phyloP scores from a whole-genome alignment of 1,140 invertebrate species.

The Temnothorax longispinosus region DNA sequence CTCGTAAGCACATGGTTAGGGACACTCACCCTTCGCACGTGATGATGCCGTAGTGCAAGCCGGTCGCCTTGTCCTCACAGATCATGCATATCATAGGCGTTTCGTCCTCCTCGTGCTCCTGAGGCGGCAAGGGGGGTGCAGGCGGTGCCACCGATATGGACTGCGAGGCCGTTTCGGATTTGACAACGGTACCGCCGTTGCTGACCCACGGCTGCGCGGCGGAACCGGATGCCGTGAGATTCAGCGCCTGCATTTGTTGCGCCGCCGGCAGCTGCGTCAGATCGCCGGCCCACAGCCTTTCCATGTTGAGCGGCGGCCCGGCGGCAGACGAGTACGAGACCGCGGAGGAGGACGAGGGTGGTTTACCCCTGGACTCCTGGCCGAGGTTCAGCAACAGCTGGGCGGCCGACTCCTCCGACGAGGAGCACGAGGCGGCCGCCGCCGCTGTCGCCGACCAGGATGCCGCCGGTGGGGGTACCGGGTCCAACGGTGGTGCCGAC shows the following conservation, averaged over 20 bases:
- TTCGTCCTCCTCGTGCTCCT: slow-evolving; percentile 93
- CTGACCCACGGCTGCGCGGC: slow-evolving; percentile 83
- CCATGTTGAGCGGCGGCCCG: slow-evolving; percentile 93
- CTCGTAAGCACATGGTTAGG: not conserved
- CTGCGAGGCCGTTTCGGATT: slow-evolving; percentile 81
- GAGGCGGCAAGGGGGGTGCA: slow-evolving; percentile 86
- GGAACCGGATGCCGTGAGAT: slow-evolving; percentile 89
- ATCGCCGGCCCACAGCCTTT: slow-evolving; percentile 95
- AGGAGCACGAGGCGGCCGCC: slow-evolving; percentile 84
- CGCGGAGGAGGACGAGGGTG: slow-evolving; percentile 71
- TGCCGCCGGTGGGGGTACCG: slow-evolving; percentile 82
- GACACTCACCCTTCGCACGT: slow-evolving; percentile 95
- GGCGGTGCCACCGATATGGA: slow-evolving; percentile 85
- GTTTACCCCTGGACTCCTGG: slow-evolving; percentile 87
- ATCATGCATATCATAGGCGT: slow-evolving; percentile 99
- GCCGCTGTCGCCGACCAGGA: slow-evolving; percentile 84
- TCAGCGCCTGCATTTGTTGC: slow-evolving; percentile 93
- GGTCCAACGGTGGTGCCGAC: slow-evolving; percentile 89
- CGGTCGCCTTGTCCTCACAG: slow-evolving; percentile 98
- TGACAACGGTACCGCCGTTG: slow-evolving; percentile 81
- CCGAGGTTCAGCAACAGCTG: slow-evolving; percentile 93
- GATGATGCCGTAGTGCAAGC: slow-evolving; percentile 99
- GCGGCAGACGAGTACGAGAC: slow-evolving; percentile 83
- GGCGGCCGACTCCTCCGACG: slow-evolving; percentile 92
- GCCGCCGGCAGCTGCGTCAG: slow-evolving; percentile 92